Base-by-base conservation (phyloP, 1,140 invertebrate species). In the Pristionchus pacificus region DNA sequence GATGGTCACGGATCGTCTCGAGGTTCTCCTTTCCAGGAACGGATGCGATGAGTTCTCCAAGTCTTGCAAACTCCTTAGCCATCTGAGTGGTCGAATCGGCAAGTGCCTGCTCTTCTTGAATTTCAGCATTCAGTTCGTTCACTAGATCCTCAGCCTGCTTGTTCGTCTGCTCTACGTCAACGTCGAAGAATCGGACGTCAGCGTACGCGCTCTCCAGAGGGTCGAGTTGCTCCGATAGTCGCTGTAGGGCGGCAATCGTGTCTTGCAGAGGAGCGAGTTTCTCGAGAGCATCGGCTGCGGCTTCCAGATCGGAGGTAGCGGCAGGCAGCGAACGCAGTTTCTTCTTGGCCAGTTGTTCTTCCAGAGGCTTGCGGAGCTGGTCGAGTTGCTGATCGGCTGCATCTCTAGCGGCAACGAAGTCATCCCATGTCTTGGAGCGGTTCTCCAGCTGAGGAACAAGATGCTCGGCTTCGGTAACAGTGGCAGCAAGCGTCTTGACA, bases 201-300 rank as follows among this genome's bases (percentile, higher is more conserved):
- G 78, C 77, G 63, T 80, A 80, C 6, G 76, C 71, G 28, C 55
- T 80, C 63, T 79, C 77, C 25, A 78, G 73, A 15, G 77, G 77
- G 70, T 78, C 71, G 19, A 78, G 78, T 59, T 77, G 62, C 65
- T 78, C 78, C 30, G 76, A 77, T n/a, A 78, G 74, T n/a, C 60
- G 38, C 65, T 78, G 78, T 24, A 78, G 61, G 19, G 71, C 55
- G 25, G 72, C 63, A 28, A 78, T 66, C 49, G 77, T 77, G 2
- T 65, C 63, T 33, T 38, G 2, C 15, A 65, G 31, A n/a, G 31
- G 28, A 14, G 33, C 58, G 6, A 60, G 6, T 69, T 15, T 61
- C 33, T 25, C 15, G 32, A 25, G 58, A 38, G 72, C 29, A 29
- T 65, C 74, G 33, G 62, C 49, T 6, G 79, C 77, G 27, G 60